These are phyloP conservation scores for Periplaneta americana DNA, from an alignment of 1,140 invertebrate species.

Conservation along the genomic window DNA sequence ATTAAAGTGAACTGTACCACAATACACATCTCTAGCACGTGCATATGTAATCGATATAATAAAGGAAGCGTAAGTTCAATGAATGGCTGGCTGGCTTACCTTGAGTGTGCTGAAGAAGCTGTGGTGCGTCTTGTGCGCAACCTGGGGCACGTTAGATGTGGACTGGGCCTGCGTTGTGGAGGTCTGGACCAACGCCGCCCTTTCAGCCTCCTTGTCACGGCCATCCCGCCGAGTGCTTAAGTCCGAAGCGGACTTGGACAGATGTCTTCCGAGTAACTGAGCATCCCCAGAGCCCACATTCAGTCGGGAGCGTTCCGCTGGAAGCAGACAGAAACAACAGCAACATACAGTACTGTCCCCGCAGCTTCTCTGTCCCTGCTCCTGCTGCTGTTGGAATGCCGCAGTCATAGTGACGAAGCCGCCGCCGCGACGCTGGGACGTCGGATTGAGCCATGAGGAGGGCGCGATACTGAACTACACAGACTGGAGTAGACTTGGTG, in stretches of 20 bases:
- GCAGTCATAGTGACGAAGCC: not conserved
- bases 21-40: not conserved
- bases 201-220: not conserved
- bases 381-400: not conserved
- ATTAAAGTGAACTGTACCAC: too few species aligned
- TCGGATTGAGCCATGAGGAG: not conserved
- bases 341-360: not conserved
- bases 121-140: slow-evolving; percentile 56
- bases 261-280: slow-evolving; percentile 29
- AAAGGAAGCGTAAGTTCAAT: too few species aligned
- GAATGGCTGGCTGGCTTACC: slow-evolving; percentile 30
- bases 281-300: slow-evolving; percentile 13
- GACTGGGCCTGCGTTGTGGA: slow-evolving; percentile 37
- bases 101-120: slow-evolving; percentile 63
- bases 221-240: slow-evolving; percentile 27
- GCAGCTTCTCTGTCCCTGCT: not conserved
- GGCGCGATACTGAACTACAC: not conserved
- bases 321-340: slow-evolving; percentile 1
- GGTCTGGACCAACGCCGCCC: not conserved
- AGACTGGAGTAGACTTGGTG: not conserved
- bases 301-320: slow-evolving; percentile 19
- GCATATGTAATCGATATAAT: too few species aligned
- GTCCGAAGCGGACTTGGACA: slow-evolving; percentile 42
- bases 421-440: not conserved
- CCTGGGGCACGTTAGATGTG: slow-evolving; percentile 28